These are phyloP conservation scores for Sphaeramia orbicularis DNA, from an alignment of 2,797 vertebrate species.

Conservation along the genomic window DNA sequence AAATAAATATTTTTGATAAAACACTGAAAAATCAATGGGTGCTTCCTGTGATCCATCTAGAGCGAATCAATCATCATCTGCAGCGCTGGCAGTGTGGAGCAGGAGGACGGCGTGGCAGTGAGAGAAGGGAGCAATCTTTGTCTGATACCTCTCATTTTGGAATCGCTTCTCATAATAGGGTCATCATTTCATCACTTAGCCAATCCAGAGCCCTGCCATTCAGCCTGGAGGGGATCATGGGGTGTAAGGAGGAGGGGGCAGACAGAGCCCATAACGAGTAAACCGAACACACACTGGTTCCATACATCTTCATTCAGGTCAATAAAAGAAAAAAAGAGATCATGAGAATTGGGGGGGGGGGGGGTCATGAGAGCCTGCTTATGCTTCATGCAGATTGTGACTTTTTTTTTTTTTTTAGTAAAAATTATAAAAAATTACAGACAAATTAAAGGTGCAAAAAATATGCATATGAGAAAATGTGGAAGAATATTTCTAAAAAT, in stretches of 20 bases:
- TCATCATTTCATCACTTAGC: constrained; percentile 99
- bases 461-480: neutral
- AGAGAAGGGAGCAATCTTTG: constrained; percentile 89
- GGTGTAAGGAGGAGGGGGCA: constrained; percentile 47
- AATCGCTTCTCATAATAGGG: constrained; percentile 97
- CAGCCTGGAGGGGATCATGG: constrained; percentile 79
- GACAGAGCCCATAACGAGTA: constrained; percentile 62
- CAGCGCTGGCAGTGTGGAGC: constrained; percentile 84
- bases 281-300: constrained; percentile 43
- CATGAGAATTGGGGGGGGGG: constrained; percentile 32
- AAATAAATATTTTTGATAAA: constrained; percentile 98
- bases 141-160: constrained; percentile 95
- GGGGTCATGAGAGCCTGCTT: constrained; percentile 6
- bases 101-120: constrained; percentile 48
- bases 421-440: neutral
- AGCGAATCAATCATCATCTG: constrained; percentile 98
- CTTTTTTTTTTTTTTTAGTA: constrained; percentile 1
- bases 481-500: neutral
- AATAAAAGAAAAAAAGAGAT: constrained; percentile 65
- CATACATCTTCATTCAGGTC: constrained; percentile 78
- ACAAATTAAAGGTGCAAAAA: neutral
- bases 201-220: constrained; percentile 88
- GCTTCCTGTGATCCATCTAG: constrained; percentile 97
- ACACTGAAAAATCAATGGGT: constrained; percentile 98
- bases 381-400: constrained; percentile 32